A percentile compares a stretch with the other conserved stretches of the same genome.
These are phyloP conservation scores for Heliconius eleuchia DNA, from an alignment of 1,140 invertebrate genomes.

Conservation along the genomic window DNA sequence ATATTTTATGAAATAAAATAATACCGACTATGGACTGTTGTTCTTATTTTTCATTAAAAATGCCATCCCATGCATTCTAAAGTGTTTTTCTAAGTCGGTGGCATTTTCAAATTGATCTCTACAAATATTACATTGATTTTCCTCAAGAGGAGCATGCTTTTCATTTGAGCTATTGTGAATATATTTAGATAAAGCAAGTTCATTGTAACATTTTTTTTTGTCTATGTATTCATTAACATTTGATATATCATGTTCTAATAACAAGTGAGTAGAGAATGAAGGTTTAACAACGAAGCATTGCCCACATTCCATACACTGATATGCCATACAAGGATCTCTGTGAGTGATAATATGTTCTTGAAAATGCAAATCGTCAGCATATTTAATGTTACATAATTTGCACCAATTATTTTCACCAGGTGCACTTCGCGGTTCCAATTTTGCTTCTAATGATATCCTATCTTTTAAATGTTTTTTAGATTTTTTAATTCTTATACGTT, in stretches of 20 bases:
- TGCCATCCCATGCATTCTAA: constrained; percentile 86
- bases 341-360: constrained; percentile 81
- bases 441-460: neutral
- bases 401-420: neutral
- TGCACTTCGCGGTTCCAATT: neutral
- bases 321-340: constrained; percentile 82
- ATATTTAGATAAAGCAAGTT: constrained; percentile 75
- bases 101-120: constrained; percentile 82
- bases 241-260: constrained; percentile 82
- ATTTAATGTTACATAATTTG: constrained; percentile 10
- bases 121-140: constrained; percentile 86
- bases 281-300: constrained; percentile 85
- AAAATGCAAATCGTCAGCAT: constrained; percentile 45
- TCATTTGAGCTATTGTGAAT: constrained; percentile 49
- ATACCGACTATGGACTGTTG: constrained; percentile 15
- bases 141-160: constrained; percentile 71
- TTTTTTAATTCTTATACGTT: neutral
- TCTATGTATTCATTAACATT: constrained; percentile 82
- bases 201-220: constrained; percentile 82
- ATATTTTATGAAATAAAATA: neutral
- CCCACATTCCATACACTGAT: constrained; percentile 86
- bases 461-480: neutral
- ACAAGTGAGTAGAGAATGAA: constrained; percentile 84
- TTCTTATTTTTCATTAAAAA: constrained; percentile 81
- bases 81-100: constrained; percentile 83